Evolutionary conservation across 2,797 vertebrate genomes (phyloP).

Genomic region (Gallinago stenura): DNA sequence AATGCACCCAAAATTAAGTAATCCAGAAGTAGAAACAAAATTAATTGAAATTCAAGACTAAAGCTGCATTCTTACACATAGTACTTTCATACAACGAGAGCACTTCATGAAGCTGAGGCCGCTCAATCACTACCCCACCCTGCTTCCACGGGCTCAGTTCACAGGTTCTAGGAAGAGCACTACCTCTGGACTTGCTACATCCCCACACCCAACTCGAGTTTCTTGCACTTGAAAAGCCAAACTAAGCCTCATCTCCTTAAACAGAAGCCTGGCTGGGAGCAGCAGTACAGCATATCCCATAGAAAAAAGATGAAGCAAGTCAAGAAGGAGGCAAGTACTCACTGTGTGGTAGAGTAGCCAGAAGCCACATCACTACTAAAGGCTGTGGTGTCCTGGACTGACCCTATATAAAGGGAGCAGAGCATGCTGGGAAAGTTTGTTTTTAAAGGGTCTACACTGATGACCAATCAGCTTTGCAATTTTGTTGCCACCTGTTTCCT

Average conservation of each 20-base stretch:
- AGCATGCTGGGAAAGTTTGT: not conserved
- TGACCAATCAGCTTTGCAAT: not conserved
- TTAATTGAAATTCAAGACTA: not conserved
- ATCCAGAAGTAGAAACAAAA: not conserved
- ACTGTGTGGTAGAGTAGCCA: rapidly evolving
- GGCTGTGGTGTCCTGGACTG: not conserved
- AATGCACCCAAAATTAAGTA: not conserved
- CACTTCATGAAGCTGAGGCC: not conserved
- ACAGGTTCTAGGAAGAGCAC: not conserved
- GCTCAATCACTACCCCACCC: not conserved
- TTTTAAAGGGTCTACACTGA: not conserved
- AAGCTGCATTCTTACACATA: not conserved
- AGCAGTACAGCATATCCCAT: not conserved
- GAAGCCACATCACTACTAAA: rapidly evolving
- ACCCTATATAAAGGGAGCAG: not conserved
- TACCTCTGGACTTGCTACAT: not conserved
- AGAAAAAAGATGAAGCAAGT: not conserved
- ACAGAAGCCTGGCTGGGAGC: not conserved
- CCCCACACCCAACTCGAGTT: not conserved
- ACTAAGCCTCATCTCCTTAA: not conserved
- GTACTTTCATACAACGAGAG: not conserved
- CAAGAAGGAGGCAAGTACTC: not conserved
- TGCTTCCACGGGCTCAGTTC: not conserved
- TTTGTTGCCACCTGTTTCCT: not conserved
- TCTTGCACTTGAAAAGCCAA: not conserved